Evolutionary conservation across 2,797 vertebrate genomes (phyloP).

Genomic region (Cercopithecus mitis): DNA sequence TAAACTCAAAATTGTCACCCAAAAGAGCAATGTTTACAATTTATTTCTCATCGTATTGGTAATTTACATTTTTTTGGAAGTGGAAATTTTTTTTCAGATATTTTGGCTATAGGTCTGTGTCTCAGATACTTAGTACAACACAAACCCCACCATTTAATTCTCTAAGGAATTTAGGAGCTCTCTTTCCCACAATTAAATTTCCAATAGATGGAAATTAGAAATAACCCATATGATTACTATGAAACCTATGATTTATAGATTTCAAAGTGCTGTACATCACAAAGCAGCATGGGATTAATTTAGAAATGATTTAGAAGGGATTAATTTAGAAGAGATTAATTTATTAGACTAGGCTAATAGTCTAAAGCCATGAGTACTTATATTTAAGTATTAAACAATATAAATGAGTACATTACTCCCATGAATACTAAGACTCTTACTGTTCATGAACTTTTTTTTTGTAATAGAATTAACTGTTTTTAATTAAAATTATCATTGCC

Average conservation of each 20-base stretch:
- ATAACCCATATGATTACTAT: background rate
- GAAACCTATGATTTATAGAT: background rate
- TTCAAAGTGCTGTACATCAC: background rate
- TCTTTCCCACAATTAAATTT: background rate
- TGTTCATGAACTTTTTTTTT: constrained; percentile 3
- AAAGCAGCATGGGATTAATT: constrained; percentile 11
- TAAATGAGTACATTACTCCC: background rate
- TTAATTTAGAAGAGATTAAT: background rate
- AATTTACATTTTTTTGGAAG: background rate
- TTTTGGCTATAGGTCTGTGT: background rate
- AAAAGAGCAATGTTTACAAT: background rate
- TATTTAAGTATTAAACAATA: background rate
- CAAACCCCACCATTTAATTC: background rate
- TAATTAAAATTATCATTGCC: background rate
- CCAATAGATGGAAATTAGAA: background rate
- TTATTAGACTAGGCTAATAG: background rate
- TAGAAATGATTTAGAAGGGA: constrained; percentile 9
- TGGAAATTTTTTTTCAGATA: background rate
- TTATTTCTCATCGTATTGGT: background rate
- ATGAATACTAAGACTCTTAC: background rate
- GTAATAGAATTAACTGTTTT: background rate
- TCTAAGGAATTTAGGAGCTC: background rate
- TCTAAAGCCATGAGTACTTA: background rate
- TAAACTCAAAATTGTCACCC: background rate
- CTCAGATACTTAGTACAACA: background rate